A percentile compares a stretch with the other conserved stretches of the same genome.
These are phyloP conservation scores for Channa argus DNA, from an alignment of 2,113 vertebrate species.

Conservation along the genomic window DNA sequence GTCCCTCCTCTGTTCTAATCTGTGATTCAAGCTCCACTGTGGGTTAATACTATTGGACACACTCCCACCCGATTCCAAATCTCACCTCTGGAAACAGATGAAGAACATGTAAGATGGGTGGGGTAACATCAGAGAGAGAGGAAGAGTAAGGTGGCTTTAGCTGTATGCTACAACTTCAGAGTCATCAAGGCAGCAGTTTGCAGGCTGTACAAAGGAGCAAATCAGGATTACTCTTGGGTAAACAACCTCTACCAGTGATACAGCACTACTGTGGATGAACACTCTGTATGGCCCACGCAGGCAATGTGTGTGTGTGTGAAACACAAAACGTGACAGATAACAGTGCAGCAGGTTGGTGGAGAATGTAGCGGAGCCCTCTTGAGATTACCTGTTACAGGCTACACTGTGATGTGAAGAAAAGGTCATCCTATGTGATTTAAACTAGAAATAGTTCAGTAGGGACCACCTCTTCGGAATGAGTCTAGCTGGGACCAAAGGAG, in stretches of 20 bases:
- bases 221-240: constrained; percentile 72
- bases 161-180: constrained; percentile 42
- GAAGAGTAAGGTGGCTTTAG: constrained; percentile 45
- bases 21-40: constrained; percentile 72
- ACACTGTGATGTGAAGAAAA: constrained; percentile 35
- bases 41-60: constrained; percentile 83
- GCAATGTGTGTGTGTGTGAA: constrained; percentile 59
- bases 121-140: constrained; percentile 52
- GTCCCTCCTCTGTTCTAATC: constrained; percentile 70
- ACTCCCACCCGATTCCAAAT: constrained; percentile 72
- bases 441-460: constrained; percentile 29
- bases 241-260: constrained; percentile 64
- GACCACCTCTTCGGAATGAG: constrained; percentile 28
- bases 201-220: constrained; percentile 63
- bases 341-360: constrained; percentile 9
- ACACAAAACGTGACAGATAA: constrained; percentile 69
- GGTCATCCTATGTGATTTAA: constrained; percentile 45
- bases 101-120: constrained; percentile 66
- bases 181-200: constrained; percentile 35
- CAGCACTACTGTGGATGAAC: constrained; percentile 52
- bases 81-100: constrained; percentile 75
- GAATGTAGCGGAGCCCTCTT: constrained; percentile 24
- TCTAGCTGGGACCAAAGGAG: constrained; percentile 24
- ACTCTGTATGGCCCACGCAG: constrained; percentile 56
- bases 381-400: constrained; percentile 42